Evolutionary conservation across 2,797 vertebrate genomes (phyloP).

Genomic region (Salmo trutta): DNA sequence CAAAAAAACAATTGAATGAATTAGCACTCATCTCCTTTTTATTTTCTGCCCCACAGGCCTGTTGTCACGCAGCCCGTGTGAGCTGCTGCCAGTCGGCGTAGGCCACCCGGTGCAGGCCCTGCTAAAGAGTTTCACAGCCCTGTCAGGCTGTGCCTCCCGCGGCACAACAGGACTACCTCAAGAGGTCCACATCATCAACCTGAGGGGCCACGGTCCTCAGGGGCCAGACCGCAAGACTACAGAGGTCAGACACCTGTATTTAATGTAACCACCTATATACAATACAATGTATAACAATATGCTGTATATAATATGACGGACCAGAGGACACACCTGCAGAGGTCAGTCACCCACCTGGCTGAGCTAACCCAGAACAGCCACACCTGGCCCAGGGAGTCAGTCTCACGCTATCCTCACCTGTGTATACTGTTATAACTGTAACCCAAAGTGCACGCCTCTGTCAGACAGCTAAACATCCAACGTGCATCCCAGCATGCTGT

Average conservation of each 20-base stretch:
- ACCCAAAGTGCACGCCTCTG: not conserved
- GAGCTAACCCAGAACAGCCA: not conserved
- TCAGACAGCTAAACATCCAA: not conserved
- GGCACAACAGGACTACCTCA: slow-evolving; percentile 83
- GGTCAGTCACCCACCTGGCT: not conserved
- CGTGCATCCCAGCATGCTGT: not conserved
- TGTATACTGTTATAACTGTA: not conserved
- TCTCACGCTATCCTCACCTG: not conserved
- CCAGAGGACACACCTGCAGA: too few species aligned
- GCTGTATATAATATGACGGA: too few species aligned
- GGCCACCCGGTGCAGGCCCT: slow-evolving; percentile 90
- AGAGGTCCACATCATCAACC: slow-evolving; percentile 94
- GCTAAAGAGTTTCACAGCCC: slow-evolving; percentile 85
- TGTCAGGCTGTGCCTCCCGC: slow-evolving; percentile 93
- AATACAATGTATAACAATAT: not conserved
- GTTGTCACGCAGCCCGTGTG: slow-evolving; percentile 78
- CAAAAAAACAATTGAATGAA: too few species aligned
- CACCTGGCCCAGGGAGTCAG: not conserved
- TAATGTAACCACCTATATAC: not conserved
- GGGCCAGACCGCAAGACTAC: slow-evolving; percentile 50
- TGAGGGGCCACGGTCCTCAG: slow-evolving; percentile 70
- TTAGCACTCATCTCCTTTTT: not conserved
- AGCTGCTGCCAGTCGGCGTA: slow-evolving; percentile 81
- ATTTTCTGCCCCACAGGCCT: slow-evolving; percentile 73
- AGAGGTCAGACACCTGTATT: slow-evolving; percentile 60